These are phyloP conservation scores for Cetoscarus ocellatus DNA, from an alignment of 2,797 vertebrate genomes.

Conservation along the genomic window DNA sequence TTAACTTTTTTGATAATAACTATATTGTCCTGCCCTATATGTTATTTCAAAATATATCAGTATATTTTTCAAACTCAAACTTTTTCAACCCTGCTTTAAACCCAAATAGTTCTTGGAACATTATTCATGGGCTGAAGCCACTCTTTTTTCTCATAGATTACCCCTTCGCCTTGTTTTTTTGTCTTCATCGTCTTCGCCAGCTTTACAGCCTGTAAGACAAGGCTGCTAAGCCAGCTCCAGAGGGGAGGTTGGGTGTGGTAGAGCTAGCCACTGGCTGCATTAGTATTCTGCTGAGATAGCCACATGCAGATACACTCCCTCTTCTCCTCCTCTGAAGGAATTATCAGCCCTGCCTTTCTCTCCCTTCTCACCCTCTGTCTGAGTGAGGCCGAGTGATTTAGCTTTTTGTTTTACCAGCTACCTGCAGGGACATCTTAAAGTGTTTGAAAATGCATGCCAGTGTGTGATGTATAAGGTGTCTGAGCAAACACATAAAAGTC, in stretches of 20 bases:
- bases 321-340: constrained; percentile 88
- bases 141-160: background rate
- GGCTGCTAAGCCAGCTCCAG: constrained; percentile 44
- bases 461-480: constrained; percentile 37
- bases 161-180: constrained; percentile 13
- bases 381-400: constrained; percentile 88
- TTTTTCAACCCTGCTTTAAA: constrained; percentile 7
- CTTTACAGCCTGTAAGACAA: constrained; percentile 29
- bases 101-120: constrained; percentile 14
- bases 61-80: too few relatives aligned
- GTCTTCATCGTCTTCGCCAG: constrained; percentile 27
- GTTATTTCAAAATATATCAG: too few relatives aligned
- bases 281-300: constrained; percentile 89
- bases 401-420: constrained; percentile 85
- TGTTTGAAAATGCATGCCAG: constrained; percentile 46
- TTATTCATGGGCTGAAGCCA: background rate
- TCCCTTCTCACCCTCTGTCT: constrained; percentile 59
- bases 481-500: constrained; percentile 59
- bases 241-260: constrained; percentile 70
- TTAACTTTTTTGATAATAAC: too few relatives aligned
- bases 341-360: constrained; percentile 83
- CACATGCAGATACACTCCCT: constrained; percentile 87
- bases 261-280: constrained; percentile 76
- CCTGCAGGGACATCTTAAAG: constrained; percentile 57
- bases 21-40: too few relatives aligned